Conservation (phyloP, 1,140 invertebrate genomes). For the Cotesia vestalis region DNA sequence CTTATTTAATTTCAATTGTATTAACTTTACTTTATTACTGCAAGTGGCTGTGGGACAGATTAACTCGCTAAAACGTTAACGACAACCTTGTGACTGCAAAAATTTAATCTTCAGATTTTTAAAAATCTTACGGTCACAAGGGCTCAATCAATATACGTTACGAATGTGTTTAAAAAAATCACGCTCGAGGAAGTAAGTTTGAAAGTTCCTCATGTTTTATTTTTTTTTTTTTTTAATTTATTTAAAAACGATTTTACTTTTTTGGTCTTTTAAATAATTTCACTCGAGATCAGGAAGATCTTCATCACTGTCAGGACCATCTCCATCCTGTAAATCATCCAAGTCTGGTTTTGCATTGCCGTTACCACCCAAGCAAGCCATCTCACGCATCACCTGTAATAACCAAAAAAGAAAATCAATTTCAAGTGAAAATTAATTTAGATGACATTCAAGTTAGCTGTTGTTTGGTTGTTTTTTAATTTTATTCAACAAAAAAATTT, state of each 20-base stretch:
- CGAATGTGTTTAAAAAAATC: neutral
- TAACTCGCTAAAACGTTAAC: slow-evolving; percentile 1
- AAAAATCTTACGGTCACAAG: neutral
- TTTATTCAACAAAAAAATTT: no score
- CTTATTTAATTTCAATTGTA: neutral
- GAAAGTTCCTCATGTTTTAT: slow-evolving; percentile 36
- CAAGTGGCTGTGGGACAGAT: neutral
- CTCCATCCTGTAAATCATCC: slow-evolving; percentile 55
- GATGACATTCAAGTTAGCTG: no score
- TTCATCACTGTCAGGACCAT: slow-evolving; percentile 67
- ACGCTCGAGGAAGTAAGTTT: neutral
- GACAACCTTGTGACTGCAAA: neutral
- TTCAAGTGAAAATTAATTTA: no score
- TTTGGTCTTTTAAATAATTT: slow-evolving; percentile 42
- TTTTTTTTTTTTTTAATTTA: slow-evolving; percentile 14
- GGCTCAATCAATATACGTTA: no score
- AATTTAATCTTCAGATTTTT: neutral
- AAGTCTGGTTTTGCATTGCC: slow-evolving; percentile 63
- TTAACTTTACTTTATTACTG: neutral
- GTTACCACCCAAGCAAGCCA: slow-evolving; percentile 69
- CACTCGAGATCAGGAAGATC: slow-evolving; percentile 69
- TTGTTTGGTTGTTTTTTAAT: no score
- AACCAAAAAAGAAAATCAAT: slow-evolving; percentile 16
- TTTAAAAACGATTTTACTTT: slow-evolving; percentile 45
- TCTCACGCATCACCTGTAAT: slow-evolving; percentile 69